Base-by-base conservation (phyloP, 2,113 vertebrate genomes). In the Camarhynchus parvulus region DNA sequence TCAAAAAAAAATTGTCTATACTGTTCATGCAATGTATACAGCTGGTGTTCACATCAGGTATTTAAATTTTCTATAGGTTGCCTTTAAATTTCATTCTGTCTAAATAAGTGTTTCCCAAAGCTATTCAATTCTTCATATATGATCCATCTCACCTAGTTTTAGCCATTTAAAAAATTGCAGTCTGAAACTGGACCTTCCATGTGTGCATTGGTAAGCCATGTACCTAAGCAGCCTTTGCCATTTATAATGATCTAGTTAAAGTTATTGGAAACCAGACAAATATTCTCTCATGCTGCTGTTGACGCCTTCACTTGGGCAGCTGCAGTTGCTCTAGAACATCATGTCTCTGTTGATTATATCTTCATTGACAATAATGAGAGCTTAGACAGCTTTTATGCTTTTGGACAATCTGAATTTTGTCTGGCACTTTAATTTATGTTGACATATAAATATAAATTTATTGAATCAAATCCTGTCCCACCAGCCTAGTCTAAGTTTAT, bases 11-110 rank as follows among this genome's bases (percentile, higher is more conserved):
- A 5, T 55, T 55, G 25, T 25, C 24, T 82, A 2, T 55, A 25
- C 10, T 5, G 6, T 53, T 11, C 4, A 15, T 0, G 2, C 7
- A 58, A 9, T 10, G 4, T 2, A 0, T n/a, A 15, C 22, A 16
- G 28, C 35, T 67, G 22, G 4, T 42, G 11, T 5, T 91, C 30
- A 49, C 42, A 30, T 39, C 23, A 67, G 20, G 8, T 30, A 19
- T 35, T 23, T 63, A 47, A 67, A 59, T 46, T 85, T 82, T 12
- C 9, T 33, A 4, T 9, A 21, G 7, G 2, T 37, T 78, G 8
- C 3, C 25, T 78, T 93, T 81, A 33, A 64, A 27, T 12, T 46
- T 77, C 0, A n/a, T 77, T 79, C 76, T 62, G 5, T 56, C 52
- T 33, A 39, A 62, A 17, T 25, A 61, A 19, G 4, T 15, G 17